phyloP scores from a whole-genome alignment of 1,140 invertebrate genomes.

The Drosophila mauritiana region DNA sequence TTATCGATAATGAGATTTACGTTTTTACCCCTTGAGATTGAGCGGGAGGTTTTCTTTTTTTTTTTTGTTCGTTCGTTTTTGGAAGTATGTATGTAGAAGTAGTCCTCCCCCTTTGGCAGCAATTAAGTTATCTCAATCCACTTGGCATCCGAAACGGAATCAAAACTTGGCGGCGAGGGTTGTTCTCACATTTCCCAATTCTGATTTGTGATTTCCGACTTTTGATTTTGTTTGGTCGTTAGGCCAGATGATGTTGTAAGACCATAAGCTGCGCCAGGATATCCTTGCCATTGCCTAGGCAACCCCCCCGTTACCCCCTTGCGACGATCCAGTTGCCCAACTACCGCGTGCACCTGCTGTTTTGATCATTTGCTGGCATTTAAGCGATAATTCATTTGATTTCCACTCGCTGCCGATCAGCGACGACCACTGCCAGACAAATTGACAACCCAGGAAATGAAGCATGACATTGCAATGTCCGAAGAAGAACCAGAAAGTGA shows the following conservation, averaged over 20 bases:
- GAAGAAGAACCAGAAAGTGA: slow-evolving; percentile 35
- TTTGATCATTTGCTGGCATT: slow-evolving; percentile 53
- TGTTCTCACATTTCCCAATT: neutral
- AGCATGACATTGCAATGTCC: slow-evolving; percentile 81
- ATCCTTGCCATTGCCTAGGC: slow-evolving; percentile 20
- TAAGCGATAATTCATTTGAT: slow-evolving; percentile 51
- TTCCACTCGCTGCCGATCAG: slow-evolving; percentile 36
- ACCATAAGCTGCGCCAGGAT: slow-evolving; percentile 11
- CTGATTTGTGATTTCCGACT: slow-evolving; percentile 3
- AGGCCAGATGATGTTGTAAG: slow-evolving; percentile 43
- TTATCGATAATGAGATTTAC: slow-evolving; percentile 79
- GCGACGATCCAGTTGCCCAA: neutral
- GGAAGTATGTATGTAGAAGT: neutral
- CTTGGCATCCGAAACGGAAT: slow-evolving; percentile 35
- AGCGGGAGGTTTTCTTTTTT: neutral
- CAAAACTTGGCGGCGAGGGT: slow-evolving; percentile 18
- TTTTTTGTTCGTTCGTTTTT: too few species aligned
- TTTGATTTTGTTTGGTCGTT: slow-evolving; percentile 17
- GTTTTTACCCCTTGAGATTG: slow-evolving; percentile 53
- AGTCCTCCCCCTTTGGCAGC: slow-evolving; percentile 13
- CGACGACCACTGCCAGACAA: slow-evolving; percentile 52
- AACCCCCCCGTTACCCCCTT: neutral
- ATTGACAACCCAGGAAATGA: slow-evolving; percentile 82
- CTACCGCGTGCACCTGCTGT: slow-evolving; percentile 32
- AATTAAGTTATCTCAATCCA: slow-evolving; percentile 49